A percentile compares a stretch with the other conserved stretches of the same genome.
Evolutionary conservation across 1,140 invertebrate genomes (phyloP).

Genomic region (Temnothorax nylanderi): DNA sequence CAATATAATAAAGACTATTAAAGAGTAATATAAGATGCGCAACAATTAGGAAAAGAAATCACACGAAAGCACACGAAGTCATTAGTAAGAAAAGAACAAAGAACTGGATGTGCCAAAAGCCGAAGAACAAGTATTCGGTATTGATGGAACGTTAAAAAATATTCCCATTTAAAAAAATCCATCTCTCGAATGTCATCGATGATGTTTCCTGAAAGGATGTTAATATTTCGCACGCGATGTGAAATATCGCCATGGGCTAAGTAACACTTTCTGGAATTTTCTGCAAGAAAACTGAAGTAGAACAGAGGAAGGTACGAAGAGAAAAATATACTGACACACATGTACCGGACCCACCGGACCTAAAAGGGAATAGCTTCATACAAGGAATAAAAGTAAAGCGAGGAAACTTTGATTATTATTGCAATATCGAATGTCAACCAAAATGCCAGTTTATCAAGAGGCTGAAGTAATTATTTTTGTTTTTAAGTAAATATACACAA

Average conservation of each 20-base stretch:
- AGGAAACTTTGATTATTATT: slow-evolving; percentile 25
- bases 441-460: slow-evolving; percentile 84
- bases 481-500: neutral
- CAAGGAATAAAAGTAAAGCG: neutral
- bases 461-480: slow-evolving; percentile 75
- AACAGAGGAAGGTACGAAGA: neutral
- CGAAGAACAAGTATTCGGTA: too few relatives aligned
- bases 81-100: too few relatives aligned
- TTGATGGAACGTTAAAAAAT: too few relatives aligned
- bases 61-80: too few relatives aligned
- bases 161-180: too few relatives aligned
- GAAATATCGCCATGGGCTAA: neutral
- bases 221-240: neutral
- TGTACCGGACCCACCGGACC: too few relatives aligned
- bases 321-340: too few relatives aligned
- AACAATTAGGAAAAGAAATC: too few relatives aligned
- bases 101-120: too few relatives aligned
- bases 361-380: neutral
- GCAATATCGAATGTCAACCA: neutral
- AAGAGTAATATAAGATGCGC: too few relatives aligned
- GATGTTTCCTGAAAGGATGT: neutral
- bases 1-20: too few relatives aligned
- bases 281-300: neutral
- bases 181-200: neutral
- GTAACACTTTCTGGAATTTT: neutral